Evolutionary conservation across 2,797 vertebrate genomes (phyloP), one percentile per base, ranked within the genome.

Genomic region (Falco cherrug): DNA sequence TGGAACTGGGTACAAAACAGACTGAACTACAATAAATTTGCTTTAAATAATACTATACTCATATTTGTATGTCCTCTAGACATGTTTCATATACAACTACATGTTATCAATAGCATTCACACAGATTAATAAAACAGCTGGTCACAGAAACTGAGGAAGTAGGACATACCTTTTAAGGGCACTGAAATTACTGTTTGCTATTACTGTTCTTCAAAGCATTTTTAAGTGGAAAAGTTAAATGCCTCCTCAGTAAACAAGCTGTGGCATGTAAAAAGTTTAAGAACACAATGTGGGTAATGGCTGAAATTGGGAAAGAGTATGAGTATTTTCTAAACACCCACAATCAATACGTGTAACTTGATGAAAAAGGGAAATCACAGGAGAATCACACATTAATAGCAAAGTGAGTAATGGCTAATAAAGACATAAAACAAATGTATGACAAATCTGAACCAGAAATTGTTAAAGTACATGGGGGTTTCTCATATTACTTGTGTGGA

Each of bases 241-340:
- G 19, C 4, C 8, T 94, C 15, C 24, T 83, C 59, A 60, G 28
- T 89, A 93, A 92, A 87, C 70, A 92, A 89, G 17, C 43, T 83
- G 51, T 76, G 31, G 10, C 41, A 68, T 37, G 39, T 69, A 70
- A 82, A 83, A 87, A 50, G 17, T 68, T 93, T 67, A 87, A 83
- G 41, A 93, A 88, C 59, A 68, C 78, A 24, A 39, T 68, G 60
- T 80, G 41, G 75, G 15, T 74, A 89, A 89, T 64, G 93, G 78
- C 10, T 80, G 75, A 96, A 96, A 91, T 70, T 45, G 81, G 78
- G 73, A 89, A 87, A 79, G 67, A 28, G 48, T 89, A 71, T 92
- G 37, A 87, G 67, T 90, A 94, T 89, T 70, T n/a, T 91, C 92
- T 79, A 85, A 91, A 95, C 90, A 77, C 93, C 84, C 92, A 93